Base-by-base conservation (phyloP, 2,888 invertebrate genomes). In the Cantharis rufa region DNA sequence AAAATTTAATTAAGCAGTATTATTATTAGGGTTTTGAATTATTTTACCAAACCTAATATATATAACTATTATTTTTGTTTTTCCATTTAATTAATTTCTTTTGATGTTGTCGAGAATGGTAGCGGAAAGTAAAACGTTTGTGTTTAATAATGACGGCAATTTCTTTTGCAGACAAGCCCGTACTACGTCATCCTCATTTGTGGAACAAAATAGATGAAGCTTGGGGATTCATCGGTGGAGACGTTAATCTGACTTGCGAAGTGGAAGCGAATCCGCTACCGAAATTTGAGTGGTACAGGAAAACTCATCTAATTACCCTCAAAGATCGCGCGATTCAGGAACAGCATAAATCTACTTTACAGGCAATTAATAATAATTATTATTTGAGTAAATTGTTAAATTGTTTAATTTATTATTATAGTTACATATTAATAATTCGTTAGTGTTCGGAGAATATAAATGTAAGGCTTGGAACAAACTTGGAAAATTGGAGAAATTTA, bases 211-310 rank as follows among this genome's bases (percentile, higher is more conserved):
- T 84, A 62, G 86, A 86, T 72, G 83, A 85, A 77, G 88, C 88
- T 21, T 90, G 88, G 82, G 90, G 89, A 10, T 90, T 88, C 81
- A 82, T 91, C 69, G 89, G 89, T 62, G 92, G 92, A 15, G 87
- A 86, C 28, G 90, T 90, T 2, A 91, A 91, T 84, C 87, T 93
- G 76, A 90, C 90, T 13, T 93, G 96, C 74, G 98, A 98, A 87
- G 96, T 96, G 94, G 92, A 94, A 81, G 90, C 92, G 68, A 90
- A 92, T 80, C 93, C 86, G 87, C 89, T 82, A 86, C 90, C 84
- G 86, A 89, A 80, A 77, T 86, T 87, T 82, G 83, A 91, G 90
- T 72, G 88, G 89, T 78, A 90, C 90, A 5, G 90, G 90, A 83
- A 85, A 74, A 84, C 86, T 74, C 74, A 83, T 84, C 78, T 82